Evolutionary conservation across 2,797 vertebrate species (phyloP), one percentile per base, ranked within the genome.

Genomic region (Peromyscus attwateri): DNA sequence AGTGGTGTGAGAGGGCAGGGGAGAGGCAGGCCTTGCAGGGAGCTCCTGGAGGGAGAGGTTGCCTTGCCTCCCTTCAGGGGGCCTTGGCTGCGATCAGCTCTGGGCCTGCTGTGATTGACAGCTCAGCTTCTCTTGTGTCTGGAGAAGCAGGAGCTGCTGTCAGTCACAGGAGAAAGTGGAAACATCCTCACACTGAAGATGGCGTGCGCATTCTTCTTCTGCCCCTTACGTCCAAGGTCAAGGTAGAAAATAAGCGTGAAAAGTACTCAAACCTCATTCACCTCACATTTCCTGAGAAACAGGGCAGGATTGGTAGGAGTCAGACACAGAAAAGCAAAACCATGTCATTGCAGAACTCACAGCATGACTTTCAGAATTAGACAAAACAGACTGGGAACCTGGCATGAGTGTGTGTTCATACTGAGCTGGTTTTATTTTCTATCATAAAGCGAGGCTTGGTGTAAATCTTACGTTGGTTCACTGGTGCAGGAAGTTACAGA

Each of bases 351-450:
- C 27, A 82, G 68, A 64, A 37, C 40, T 19, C 17, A 3, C 4
- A 27, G 29, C 31, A 17, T 52, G 34, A 6, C 34, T 83, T 89
- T 25, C 31, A 66, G 52, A 80, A 43, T 91, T 85, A 34, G 52
- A 62, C 49, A 71, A 62, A 62, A 12, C 25, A 34, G 40, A 46
- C 7, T 12, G 5, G 27, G 31, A 80, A 62, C 73, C 64, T 62
- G 62, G 6, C 27, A 0, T 80, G 10, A 37, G 7, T 4, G 5
- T 89, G 29, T 64, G 40, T 94, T 82, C 21, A 25, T 27, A 37
- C 21, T 75, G 21, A 81, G 19, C 16, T 92, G 21, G 16, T 89
- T 89, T 97, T 71, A 57, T 89, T 89, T 93, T 91, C 49, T 82
- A 52, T 68, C 3, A 0, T 17, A 89, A 71, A 13, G 76, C 12